phyloP scores from a whole-genome alignment of 2,888 invertebrate genomes.

The Pherbina coryleti region DNA sequence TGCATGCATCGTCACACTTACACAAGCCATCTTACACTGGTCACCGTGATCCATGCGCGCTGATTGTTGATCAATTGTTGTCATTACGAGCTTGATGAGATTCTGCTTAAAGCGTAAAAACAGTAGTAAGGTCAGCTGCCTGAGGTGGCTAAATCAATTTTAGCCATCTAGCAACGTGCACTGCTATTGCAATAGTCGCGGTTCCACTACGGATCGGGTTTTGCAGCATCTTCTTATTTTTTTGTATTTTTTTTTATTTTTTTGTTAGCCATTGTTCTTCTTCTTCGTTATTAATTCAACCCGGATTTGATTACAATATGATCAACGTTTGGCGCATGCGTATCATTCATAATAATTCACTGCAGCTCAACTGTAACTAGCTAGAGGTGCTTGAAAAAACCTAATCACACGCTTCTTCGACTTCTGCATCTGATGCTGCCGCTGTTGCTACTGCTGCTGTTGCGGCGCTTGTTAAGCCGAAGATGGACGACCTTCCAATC shows the following conservation, averaged over 20 bases:
- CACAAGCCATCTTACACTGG: neutral
- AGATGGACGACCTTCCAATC: conserved; percentile 39
- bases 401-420: conserved; percentile 28
- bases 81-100: conserved; percentile 60
- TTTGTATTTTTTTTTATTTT: too few species aligned
- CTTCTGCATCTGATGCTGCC: neutral
- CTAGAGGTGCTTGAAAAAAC: conserved; percentile 31
- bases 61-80: conserved; percentile 39
- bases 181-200: neutral
- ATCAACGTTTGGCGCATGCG: conserved; percentile 61
- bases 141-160: conserved; percentile 68
- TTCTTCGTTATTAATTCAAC: neutral
- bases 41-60: neutral
- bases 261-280: neutral
- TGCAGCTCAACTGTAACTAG: conserved; percentile 48
- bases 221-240: neutral
- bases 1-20: neutral
- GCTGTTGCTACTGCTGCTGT: neutral
- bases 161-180: conserved; percentile 44
- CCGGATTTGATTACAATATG: conserved; percentile 46
- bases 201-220: conserved; percentile 36
- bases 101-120: conserved; percentile 69
- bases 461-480: conserved; percentile 41
- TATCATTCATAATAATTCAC: conserved; percentile 65
- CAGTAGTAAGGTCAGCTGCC: conserved; percentile 67